These are phyloP conservation scores for Xestia ashworthii DNA, from an alignment of 2,888 invertebrate species.

Conservation along the genomic window DNA sequence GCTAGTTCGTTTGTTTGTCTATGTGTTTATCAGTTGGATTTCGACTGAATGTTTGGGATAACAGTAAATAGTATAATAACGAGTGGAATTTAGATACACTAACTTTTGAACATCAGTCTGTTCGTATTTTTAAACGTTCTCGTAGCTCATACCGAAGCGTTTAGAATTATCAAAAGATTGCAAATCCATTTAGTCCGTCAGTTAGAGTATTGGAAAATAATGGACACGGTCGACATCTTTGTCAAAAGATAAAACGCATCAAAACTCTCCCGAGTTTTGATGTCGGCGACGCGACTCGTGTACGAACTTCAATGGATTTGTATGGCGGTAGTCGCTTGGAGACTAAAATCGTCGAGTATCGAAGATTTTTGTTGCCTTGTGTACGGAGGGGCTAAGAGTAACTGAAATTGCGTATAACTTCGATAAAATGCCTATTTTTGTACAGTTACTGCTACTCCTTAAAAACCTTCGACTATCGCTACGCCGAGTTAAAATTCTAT, in stretches of 20 bases:
- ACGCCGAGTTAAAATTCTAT: slow-evolving; percentile 47
- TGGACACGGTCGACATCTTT: too few relatives aligned
- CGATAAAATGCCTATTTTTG: neutral
- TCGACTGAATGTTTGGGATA: neutral
- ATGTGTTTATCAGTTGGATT: neutral
- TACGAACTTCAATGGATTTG: too few relatives aligned
- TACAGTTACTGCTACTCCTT: slow-evolving; percentile 14
- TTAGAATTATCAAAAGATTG: neutral
- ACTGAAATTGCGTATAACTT: neutral
- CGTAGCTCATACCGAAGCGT: neutral
- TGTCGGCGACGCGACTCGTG: too few relatives aligned
- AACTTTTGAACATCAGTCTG: neutral
- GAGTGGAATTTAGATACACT: neutral
- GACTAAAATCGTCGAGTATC: too few relatives aligned
- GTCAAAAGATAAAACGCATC: too few relatives aligned
- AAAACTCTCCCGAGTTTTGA: too few relatives aligned
- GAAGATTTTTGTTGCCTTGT: too few relatives aligned
- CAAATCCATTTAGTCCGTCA: too few relatives aligned
- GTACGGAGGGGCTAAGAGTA: too few relatives aligned
- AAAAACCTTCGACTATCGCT: slow-evolving; percentile 42
- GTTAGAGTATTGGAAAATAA: too few relatives aligned
- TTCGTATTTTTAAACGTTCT: neutral
- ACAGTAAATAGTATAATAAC: neutral
- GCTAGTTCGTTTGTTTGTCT: slow-evolving; percentile 1
- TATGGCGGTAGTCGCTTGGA: too few relatives aligned